Evolutionary conservation across 1,140 invertebrate species (phyloP).

Genomic region (Zaprionus davidi): DNA sequence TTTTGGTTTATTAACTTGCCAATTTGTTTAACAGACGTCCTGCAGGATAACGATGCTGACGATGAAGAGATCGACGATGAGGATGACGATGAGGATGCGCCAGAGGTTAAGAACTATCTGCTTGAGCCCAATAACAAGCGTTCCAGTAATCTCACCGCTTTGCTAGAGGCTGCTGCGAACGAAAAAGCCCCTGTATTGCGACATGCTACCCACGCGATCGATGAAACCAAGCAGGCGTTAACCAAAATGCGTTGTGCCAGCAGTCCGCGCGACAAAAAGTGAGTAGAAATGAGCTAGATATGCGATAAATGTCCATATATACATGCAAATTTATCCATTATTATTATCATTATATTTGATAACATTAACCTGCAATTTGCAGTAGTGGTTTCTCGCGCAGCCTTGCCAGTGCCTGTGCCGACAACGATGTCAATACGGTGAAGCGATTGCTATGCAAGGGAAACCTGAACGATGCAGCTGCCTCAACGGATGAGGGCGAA

Average conservation of each 20-base stretch:
- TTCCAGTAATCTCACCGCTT: conserved; percentile 71
- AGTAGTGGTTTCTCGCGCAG: conserved; percentile 82
- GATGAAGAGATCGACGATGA: conserved; percentile 83
- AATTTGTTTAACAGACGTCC: conserved; percentile 49
- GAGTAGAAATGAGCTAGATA: conserved; percentile 22
- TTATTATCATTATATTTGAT: conserved; percentile 13
- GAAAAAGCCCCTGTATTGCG: conserved; percentile 86
- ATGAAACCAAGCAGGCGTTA: conserved; percentile 97
- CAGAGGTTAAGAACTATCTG: conserved; percentile 70
- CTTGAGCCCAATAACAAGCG: conserved; percentile 73
- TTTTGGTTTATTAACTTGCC: not conserved
- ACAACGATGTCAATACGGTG: conserved; percentile 96
- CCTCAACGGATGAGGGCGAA: conserved; percentile 97
- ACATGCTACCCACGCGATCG: conserved; percentile 88
- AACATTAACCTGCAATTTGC: conserved; percentile 27
- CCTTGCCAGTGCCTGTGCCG: conserved; percentile 90
- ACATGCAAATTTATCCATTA: not conserved
- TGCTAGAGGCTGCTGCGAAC: conserved; percentile 86
- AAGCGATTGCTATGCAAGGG: conserved; percentile 95
- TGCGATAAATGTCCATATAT: not conserved
- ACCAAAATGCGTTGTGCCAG: conserved; percentile 96
- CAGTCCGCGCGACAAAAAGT: conserved; percentile 85
- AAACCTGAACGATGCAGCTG: conserved; percentile 92
- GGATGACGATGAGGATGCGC: conserved; percentile 78
- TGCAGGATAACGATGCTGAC: conserved; percentile 80